Evolutionary conservation across 1,140 invertebrate genomes (phyloP), one percentile per base, ranked within the genome.

Genomic region (Tetranychus cinnabarinus): DNA sequence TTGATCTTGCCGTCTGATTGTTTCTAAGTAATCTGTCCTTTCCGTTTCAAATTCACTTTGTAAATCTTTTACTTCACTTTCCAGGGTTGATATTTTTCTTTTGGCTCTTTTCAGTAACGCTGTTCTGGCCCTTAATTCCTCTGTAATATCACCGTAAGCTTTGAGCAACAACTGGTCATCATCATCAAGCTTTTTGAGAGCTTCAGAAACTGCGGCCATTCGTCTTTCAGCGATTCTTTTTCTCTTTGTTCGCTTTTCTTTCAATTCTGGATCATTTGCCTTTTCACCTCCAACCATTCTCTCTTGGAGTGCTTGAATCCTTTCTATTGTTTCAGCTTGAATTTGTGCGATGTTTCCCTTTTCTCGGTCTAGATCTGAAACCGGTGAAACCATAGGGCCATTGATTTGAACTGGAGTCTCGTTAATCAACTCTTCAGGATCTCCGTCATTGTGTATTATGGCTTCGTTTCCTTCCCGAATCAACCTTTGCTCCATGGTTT

Each of bases 31-130:
- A 69, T 89, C 86, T 3, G 83, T 80, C 12, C 86, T 71, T 68
- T 89, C 86, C 59, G 79, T 76, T 73, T 89, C 83, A 72, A 89
- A 89, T 74, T 89, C 86, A 48, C 81, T 78, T 65, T 87, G 84
- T 1, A 89, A 72, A 72, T 89, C 86, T 31, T 73, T 70, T 10
- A 88, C 82, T 71, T 88, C 86, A 63, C 79, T 73, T 68, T 86
- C 81, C 56, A 84, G 68, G 34, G 77, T 71, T 69, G 77, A 75
- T 15, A 81, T 72, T 72, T 82, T 83, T 64, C 79, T 74, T 66
- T 82, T 77, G 65, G 80, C 80, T 66, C 78, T 78, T 67, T 82
- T 79, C 5, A 87, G 72, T n/a, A 78, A 70, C 57, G 82, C 80
- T 15, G 79, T 84, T 71, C 85, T 84, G 2, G 75, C 77, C 64